Base-by-base conservation (phyloP, 2,888 invertebrate genomes). In the Epistrophe grossulariae region DNA sequence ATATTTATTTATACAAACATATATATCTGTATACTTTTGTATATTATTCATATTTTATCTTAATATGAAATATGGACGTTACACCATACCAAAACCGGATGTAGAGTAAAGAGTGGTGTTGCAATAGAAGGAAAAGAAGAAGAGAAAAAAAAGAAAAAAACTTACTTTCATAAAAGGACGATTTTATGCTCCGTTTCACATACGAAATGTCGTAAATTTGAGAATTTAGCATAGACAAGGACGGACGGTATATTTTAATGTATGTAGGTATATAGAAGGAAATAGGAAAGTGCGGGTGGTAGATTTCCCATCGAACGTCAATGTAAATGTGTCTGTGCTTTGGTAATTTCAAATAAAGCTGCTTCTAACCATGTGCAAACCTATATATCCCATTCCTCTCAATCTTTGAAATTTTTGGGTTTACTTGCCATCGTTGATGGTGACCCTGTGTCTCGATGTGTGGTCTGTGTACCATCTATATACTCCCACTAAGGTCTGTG, bases 191-290 rank as follows among this genome's bases (percentile, higher is more conserved):
- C 55, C 66, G 83, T 79, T 87, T 79, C 87, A 83, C 83, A 83
- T 83, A 72, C 60, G 87, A 83, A 83, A 87, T 77, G 79, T 74
- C 79, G 82, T 87, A 87, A 87, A 87, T 87, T 87, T 87, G 76
- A 60, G 79, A 87, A 87, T 87, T 83, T 87, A 87, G 38, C 70
- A 79, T 82, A 66, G 79, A 82, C 24, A 40, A 59, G 17, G 9
- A 62, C 62, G 62, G 43, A 43, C 24, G 43, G 81, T 78, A 78
- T 57, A 78, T 57, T 76, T 62, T 40, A 50, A 72, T 62, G 59
- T 57, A 48, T 15, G 31, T 24, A 24, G 24, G 24, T 24, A 24
- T 24, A 24, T 1, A 24, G 35, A 9, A 52, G 28, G 57, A 17
- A n/a, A n/a, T 43, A 11, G 35, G 38, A 6, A 60, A 19, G 40